These are phyloP conservation scores for Dendrolimus pini DNA, from an alignment of 2,888 invertebrate species.

Conservation along the genomic window DNA sequence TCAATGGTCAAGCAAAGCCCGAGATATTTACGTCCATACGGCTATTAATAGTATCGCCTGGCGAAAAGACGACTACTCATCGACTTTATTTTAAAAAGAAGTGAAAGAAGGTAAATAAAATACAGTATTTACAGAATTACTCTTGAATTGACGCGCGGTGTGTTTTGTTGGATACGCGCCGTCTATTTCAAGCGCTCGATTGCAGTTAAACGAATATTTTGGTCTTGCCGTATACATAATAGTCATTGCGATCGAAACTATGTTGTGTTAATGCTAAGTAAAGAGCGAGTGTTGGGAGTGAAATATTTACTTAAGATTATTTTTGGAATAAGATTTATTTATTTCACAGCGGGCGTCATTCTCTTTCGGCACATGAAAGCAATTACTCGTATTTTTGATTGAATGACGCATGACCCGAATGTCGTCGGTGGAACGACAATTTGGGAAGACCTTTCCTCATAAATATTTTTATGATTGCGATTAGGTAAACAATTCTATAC, in stretches of 20 bases:
- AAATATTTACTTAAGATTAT: conserved; percentile 65
- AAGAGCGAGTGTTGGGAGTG: conserved; percentile 46
- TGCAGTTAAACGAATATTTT: conserved; percentile 56
- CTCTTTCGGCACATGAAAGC: conserved; percentile 59
- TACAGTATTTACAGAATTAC: conserved; percentile 49
- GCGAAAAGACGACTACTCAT: conserved; percentile 64
- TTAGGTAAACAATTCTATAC: neutral
- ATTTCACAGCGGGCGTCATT: conserved; percentile 54
- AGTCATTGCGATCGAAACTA: conserved; percentile 53
- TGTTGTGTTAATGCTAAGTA: conserved; percentile 61
- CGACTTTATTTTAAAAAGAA: conserved; percentile 64
- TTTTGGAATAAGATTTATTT: conserved; percentile 53
- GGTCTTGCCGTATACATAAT: conserved; percentile 50
- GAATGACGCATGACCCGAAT: conserved; percentile 62
- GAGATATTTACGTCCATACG: conserved; percentile 67
- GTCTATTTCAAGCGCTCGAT: conserved; percentile 45
- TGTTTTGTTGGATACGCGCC: conserved; percentile 43
- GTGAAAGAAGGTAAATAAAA: conserved; percentile 65
- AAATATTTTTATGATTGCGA: neutral
- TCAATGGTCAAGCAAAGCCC: conserved; percentile 64
- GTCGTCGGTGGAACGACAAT: conserved; percentile 38
- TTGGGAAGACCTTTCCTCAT: conserved; percentile 18
- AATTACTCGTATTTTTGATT: conserved; percentile 54
- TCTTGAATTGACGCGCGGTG: conserved; percentile 36
- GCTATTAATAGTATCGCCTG: conserved; percentile 65